Conservation (phyloP, 2,888 invertebrate species). For the Stenodema calcarata region DNA sequence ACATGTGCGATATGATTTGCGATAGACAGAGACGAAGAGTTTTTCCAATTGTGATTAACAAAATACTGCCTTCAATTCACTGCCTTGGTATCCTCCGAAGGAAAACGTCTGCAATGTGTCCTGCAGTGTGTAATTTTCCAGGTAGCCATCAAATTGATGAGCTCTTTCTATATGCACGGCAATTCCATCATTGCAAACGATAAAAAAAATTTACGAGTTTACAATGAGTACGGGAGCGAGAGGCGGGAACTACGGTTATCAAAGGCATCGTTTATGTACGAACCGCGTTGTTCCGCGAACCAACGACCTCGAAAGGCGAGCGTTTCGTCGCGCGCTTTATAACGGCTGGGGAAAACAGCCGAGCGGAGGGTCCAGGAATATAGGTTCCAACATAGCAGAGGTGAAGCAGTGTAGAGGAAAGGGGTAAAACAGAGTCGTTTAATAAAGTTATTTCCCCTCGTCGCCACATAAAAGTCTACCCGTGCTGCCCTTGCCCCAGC, state of each 20-base stretch:
- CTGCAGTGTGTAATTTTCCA: neutral
- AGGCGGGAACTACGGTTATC: neutral
- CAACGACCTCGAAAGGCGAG: neutral
- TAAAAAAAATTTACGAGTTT: neutral
- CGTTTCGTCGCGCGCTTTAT: neutral
- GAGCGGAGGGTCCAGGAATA: neutral
- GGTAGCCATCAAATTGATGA: neutral
- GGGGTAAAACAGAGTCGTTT: slow-evolving; percentile 10
- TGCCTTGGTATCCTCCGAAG: neutral
- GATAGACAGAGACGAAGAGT: no score
- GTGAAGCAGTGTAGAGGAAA: neutral
- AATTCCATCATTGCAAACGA: neutral
- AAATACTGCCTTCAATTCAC: no score
- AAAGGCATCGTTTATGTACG: slow-evolving; percentile 8
- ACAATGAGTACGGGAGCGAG: neutral
- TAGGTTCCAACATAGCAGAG: neutral
- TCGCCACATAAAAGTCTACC: slow-evolving; percentile 38
- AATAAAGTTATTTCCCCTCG: slow-evolving; percentile 42
- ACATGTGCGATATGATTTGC: no score
- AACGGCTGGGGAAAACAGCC: neutral
- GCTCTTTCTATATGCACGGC: neutral
- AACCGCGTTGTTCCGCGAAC: neutral
- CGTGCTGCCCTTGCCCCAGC: neutral
- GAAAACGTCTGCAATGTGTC: neutral
- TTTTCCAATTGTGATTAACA: no score